Conservation (phyloP, 2,797 vertebrate species). For the Coluber constrictor region DNA sequence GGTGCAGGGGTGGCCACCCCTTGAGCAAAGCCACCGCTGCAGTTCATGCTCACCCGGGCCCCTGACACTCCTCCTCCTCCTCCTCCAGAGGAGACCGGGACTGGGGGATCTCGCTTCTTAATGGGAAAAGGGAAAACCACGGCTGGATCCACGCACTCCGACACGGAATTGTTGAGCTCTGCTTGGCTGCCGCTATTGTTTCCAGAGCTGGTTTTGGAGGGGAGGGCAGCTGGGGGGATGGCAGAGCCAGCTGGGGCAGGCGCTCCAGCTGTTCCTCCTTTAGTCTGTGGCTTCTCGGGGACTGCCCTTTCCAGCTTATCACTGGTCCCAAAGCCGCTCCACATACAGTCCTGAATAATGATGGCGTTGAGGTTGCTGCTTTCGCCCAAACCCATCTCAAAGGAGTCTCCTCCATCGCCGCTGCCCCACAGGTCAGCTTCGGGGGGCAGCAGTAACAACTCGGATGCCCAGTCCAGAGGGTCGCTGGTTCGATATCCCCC, state of each 20-base stretch:
- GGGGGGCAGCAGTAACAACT: constrained; percentile 85
- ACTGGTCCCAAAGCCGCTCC: constrained; percentile 94
- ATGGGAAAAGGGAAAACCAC: constrained; percentile 92
- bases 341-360: constrained; percentile 98
- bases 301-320: constrained; percentile 94
- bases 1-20: constrained; percentile 16
- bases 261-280: constrained; percentile 67
- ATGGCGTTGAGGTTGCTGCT: constrained; percentile 85
- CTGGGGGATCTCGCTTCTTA: constrained; percentile 75
- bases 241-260: constrained; percentile 33
- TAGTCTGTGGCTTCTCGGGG: constrained; percentile 83
- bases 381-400: constrained; percentile 77
- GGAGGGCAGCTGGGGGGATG: neutral
- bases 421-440: constrained; percentile 84
- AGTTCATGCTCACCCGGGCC: neutral
- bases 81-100: neutral
- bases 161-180: constrained; percentile 75
- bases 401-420: constrained; percentile 77
- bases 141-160: constrained; percentile 89
- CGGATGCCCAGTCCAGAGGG: constrained; percentile 88
- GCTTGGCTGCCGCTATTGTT: constrained; percentile 52
- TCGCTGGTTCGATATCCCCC: constrained; percentile 77
- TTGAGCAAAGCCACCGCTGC: constrained; percentile 8
- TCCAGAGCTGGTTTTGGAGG: constrained; percentile 16
- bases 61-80: neutral